Evolutionary conservation across 2,113 vertebrate genomes (phyloP), one percentile per base, ranked within the genome.

Genomic region (Phalacrocorax aristotelis): DNA sequence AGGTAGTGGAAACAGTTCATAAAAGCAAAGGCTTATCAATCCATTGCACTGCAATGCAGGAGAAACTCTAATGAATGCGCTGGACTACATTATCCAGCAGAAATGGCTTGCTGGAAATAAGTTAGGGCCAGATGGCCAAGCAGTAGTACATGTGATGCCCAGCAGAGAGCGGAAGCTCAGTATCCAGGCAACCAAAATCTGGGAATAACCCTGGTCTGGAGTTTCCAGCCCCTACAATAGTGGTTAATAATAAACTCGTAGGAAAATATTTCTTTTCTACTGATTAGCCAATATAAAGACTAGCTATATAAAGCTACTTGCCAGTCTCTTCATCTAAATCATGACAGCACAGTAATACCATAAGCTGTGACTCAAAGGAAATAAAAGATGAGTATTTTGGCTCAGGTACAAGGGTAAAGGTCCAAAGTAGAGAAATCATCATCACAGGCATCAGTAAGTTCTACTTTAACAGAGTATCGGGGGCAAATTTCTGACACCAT

Each of bases 221-320:
- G 21, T 40, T 94, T 79, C 11, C 36, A 76, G 40, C 32, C 15
- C 23, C 12, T 66, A 15, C 13, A 78, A 40, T 0, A 55, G 9
- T 27, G 22, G 60, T 78, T 84, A 93, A 90, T 51, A 70, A 87
- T 55, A 77, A 90, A 92, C 40, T 46, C 2, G 0, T 4, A 74
- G 38, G 21, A 90, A 94, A 93, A 69, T 44, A 90, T 54, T 91
- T 84, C 34, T 80, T 86, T 90, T 92, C 71, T 81, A 58, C n/a
- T 71, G 12, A 71, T 77, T 81, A 80, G 15, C 18, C 75, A 89
- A 75, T 20, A 82, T 52, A 68, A 89, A 66, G 36, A 26, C n/a
- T 38, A 93, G 25, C 21, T 46, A 32, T 15, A 68, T 25, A 78
- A 79, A 93, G 29, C 30, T 70, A 58, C 30, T 49, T 74, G 27